Base-by-base conservation (phyloP, 1,140 invertebrate genomes). In the Ceratina australensis region DNA sequence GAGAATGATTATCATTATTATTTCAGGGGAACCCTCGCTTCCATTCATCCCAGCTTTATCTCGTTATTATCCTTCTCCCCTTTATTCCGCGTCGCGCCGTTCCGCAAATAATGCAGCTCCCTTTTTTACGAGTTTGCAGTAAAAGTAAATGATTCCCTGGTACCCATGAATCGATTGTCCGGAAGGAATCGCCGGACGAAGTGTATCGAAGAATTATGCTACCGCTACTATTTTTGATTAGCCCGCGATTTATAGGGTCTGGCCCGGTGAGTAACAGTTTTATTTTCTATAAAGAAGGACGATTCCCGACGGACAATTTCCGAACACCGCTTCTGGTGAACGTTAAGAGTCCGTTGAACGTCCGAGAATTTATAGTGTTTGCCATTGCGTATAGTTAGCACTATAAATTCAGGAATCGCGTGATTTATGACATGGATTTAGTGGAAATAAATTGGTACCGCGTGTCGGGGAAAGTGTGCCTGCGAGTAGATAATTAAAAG, bases 31-130 rank as follows among this genome's bases (percentile, higher is more conserved):
- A 42, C 20, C 50, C 22, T 50, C 10, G 64, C 64, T 26, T 18
- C 16, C 26, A 24, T 13, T 66, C 64, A 22, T 50, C 64, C 24
- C 50, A 47, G 47, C 4, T 66, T 66, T 66, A 66, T 66, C 64
- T 66, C 64, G 8, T 66, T 66, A 50, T 18, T 26, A 18, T 33
- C 12, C 0, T 0, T 3, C 42, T 22, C 12, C 22, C 22, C 47
- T 22, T 50, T 50, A n/a, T 26, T 42, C 33, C 3, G 33, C 33
- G 22, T 5, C 47, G 47, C 10, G 3, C 49, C 22, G 0, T 50
- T 26, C 16, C 42, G 16, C 47, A n/a, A 66, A 66, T 50, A 66
- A 66, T 26, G 64, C 64, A 26, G 7, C 22, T 16, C 18, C 16
- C 16, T 50, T 50, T 50, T 26, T 50, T 50, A 66, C 22, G 47